Evolutionary conservation across 2,888 invertebrate genomes (phyloP).

Genomic region (Pachliopta kotzebuea): DNA sequence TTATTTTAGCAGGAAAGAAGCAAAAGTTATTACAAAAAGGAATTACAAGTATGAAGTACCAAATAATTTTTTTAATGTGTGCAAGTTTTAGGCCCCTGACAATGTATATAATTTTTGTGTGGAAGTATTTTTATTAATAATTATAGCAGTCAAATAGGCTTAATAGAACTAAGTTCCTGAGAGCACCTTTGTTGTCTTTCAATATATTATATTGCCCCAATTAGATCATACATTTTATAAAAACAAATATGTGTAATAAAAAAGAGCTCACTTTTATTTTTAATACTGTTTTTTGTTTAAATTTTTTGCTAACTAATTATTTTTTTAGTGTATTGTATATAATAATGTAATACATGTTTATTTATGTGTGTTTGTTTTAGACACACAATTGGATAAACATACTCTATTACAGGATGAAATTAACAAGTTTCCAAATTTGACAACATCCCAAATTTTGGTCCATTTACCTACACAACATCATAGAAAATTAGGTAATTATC

Average conservation of each 20-base stretch:
- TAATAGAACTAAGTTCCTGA: too few relatives aligned
- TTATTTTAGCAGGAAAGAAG: constrained; percentile 89
- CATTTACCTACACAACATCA: constrained; percentile 85
- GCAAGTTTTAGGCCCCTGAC: background rate
- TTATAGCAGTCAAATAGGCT: too few relatives aligned
- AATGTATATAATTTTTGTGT: background rate
- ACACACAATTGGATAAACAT: constrained; percentile 74
- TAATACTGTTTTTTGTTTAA: too few relatives aligned
- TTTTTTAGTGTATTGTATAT: too few relatives aligned
- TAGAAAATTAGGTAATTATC: constrained; percentile 48
- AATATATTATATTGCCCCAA: too few relatives aligned
- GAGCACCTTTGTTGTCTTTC: too few relatives aligned
- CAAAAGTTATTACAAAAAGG: constrained; percentile 82
- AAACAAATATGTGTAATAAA: too few relatives aligned
- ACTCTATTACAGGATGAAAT: constrained; percentile 85
- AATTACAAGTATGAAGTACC: constrained; percentile 42
- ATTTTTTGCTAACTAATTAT: too few relatives aligned
- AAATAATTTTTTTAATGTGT: background rate
- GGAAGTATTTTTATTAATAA: too few relatives aligned
- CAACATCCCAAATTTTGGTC: constrained; percentile 82
- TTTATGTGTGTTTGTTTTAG: constrained; percentile 44
- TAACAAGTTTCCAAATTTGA: constrained; percentile 81
- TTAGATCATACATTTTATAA: too few relatives aligned
- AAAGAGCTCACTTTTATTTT: too few relatives aligned
- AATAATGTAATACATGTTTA: too few relatives aligned